phyloP scores from a whole-genome alignment of 1,140 invertebrate species.

The Lasaia peninsularis region DNA sequence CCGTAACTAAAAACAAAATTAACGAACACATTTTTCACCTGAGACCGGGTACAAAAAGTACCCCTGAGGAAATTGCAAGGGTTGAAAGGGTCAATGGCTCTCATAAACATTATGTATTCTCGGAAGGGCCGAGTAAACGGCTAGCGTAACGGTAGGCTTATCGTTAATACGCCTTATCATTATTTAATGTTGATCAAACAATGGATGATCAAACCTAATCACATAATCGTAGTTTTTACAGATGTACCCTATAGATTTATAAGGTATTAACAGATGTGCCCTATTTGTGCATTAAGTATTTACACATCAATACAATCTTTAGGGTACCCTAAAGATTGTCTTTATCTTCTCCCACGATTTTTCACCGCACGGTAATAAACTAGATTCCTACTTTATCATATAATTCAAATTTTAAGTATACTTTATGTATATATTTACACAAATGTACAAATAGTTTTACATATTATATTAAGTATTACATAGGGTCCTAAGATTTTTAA shows the following conservation, averaged over 20 bases:
- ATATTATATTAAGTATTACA: no score
- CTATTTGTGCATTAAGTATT: no score
- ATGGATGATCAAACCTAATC: background rate
- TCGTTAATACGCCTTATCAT: conserved; percentile 26
- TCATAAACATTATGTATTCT: conserved; percentile 30
- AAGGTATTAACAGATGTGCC: no score
- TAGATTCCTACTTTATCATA: no score
- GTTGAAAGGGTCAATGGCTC: conserved; percentile 28
- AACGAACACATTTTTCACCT: conserved; percentile 10
- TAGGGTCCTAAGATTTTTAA: no score
- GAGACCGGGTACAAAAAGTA: conserved; percentile 7
- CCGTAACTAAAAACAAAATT: conserved; percentile 7
- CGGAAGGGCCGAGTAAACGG: conserved; percentile 15
- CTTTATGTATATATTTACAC: no score
- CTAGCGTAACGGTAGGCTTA: conserved; percentile 32
- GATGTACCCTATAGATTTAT: background rate
- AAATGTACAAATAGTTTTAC: no score
- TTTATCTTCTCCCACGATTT: no score
- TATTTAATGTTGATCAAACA: conserved; percentile 9
- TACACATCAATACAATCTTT: no score
- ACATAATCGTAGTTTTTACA: background rate
- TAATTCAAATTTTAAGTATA: no score
- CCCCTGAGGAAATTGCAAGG: conserved; percentile 21
- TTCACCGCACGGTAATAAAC: no score
- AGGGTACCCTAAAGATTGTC: no score